Base-by-base conservation (phyloP, 92 coral and sea anemone genomes). In the Galaxea fascicularis region DNA sequence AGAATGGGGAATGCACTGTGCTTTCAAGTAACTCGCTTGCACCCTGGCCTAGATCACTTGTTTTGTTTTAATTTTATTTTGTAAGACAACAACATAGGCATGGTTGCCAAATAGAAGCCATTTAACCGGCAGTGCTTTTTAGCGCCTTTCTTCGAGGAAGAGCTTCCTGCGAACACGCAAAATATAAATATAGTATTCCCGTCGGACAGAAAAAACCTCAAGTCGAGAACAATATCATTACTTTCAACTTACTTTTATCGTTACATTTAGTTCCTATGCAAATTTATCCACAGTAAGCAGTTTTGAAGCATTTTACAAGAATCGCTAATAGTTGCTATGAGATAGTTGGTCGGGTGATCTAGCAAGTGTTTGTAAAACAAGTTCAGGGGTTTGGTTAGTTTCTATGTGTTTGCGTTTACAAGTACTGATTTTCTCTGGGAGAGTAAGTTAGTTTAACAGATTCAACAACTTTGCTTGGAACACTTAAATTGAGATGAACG, bases 181-280 rank as follows among this genome's bases (percentile, higher is more conserved):
- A 4, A 28, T 25, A 60, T 60, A 26, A 21, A 4, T 39, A 20
- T 35, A 24, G 80, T 4, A 45, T 63, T 44, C 10, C 21, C n/a
- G 15, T 29, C 60, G 14, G 52, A 18, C 14, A 65, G 20, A 17
- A 28, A 67, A 67, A 2, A 21, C 8, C 45, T 16, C n/a, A n/a
- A n/a, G 7, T 11, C 8, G n/a, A n/a, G n/a, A n/a, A n/a, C n/a
- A n/a, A n/a, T n/a, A 35, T 70, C 17, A 41, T 70, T 17, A n/a
- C 20, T 5, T 18, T 65, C 17, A 17, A n/a, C 0, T 1, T 4
- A 3, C 20, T 12, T 65, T 27, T 27, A 27, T 17, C 31, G 15
- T 51, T 26, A 47, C 45, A 64, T 45, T 49, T 26, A 78, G 28
- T 65, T 47, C 22, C 12, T 25, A 27, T 78, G 73, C 83, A 78